Evolutionary conservation across 2,888 invertebrate genomes (phyloP).

Genomic region (Dolomedes plantarius): DNA sequence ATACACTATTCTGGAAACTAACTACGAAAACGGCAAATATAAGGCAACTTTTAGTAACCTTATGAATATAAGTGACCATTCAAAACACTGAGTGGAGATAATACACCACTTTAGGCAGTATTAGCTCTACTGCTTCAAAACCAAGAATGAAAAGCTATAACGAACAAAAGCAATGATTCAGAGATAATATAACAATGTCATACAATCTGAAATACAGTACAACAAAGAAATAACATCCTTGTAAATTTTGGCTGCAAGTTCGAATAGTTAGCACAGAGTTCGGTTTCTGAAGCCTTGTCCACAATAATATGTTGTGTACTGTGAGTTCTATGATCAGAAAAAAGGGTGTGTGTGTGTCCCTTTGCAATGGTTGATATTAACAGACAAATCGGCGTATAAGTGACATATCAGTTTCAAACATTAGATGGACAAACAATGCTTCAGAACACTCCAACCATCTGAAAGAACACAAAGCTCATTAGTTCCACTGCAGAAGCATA

Average conservation of each 20-base stretch:
- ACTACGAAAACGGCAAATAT: neutral
- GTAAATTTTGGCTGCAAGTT: conserved; percentile 64
- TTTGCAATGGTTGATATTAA: conserved; percentile 48
- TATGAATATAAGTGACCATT: conserved; percentile 2
- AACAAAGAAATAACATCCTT: conserved; percentile 57
- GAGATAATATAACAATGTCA: conserved; percentile 46
- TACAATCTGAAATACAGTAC: conserved; percentile 53
- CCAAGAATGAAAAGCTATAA: conserved; percentile 41
- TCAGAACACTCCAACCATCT: conserved; percentile 67
- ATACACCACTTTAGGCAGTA: neutral
- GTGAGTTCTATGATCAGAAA: conserved; percentile 18
- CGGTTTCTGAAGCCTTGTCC: conserved; percentile 65
- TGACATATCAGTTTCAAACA: conserved; percentile 38
- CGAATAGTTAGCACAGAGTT: conserved; percentile 53
- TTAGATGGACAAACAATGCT: conserved; percentile 41
- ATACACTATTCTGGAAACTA: conserved; percentile 5
- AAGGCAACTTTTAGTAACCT: conserved; percentile 11
- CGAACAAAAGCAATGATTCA: conserved; percentile 32
- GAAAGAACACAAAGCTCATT: conserved; percentile 11
- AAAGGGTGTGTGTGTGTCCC: conserved; percentile 9
- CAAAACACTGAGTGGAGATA: neutral
- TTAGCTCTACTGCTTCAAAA: conserved; percentile 28
- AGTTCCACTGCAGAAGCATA: too few species aligned
- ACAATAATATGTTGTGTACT: conserved; percentile 26
- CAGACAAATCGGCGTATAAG: conserved; percentile 21